Evolutionary conservation across 2,888 invertebrate genomes (phyloP), one percentile per base, ranked within the genome.

Genomic region (Drosophila sordidula): DNA sequence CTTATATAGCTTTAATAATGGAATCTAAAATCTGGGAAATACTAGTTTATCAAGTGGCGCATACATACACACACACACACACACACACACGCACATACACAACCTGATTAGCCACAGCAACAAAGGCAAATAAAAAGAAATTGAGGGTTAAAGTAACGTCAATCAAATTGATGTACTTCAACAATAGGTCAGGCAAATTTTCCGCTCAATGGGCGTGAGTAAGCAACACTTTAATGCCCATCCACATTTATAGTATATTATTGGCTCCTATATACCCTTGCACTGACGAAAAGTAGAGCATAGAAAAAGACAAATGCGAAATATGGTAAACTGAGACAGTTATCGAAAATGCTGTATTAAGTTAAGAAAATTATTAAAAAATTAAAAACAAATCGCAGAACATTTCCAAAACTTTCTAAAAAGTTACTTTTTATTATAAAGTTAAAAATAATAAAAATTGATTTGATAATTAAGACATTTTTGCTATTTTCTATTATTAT

Each of bases 91-190:
- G 29, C 5, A 22, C 16, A 18, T 9, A 12, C 14, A 39, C 51
- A 12, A 12, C 8, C 12, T 18, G 45, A 54, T 44, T 32, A 36
- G 25, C n/a, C 3, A 4, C 34, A 44, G 18, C 49, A 51, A 41
- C 55, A 62, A 34, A 26, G 29, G 50, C 51, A 56, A 54, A 57
- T 52, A 34, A 38, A 50, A 50, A 50, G 50, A 66, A 65, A 41
- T 49, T 41, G 47, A 38, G 57, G 29, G 14, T 14, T 38, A 51
- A 66, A 71, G 38, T 29, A 58, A 59, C 16, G 63, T 32, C 56
- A 61, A 75, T 56, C 69, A 59, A 68, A 62, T 54, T 57, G 49
- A 67, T 55, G 49, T 29, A 44, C 59, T 26, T 39, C 8, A 55
- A 55, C 71, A 70, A 63, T 51, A 42, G 55, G n/a, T 34, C 56